phyloP scores from a whole-genome alignment of 2,888 invertebrate species.

The Agriopis marginaria region DNA sequence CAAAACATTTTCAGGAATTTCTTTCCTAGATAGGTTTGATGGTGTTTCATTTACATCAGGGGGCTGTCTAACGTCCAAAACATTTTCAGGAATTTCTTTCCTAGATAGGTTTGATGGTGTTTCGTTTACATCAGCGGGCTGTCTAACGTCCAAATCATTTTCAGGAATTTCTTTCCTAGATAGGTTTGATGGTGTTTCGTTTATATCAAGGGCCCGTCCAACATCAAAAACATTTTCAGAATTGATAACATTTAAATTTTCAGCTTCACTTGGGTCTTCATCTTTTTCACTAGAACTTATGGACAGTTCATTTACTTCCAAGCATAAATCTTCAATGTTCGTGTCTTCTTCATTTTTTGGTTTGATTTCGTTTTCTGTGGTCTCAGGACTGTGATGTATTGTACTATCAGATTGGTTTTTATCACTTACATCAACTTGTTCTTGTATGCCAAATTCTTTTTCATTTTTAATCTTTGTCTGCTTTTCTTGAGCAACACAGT shows the following conservation, averaged over 20 bases:
- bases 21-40: too few species aligned
- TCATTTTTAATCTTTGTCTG: constrained; percentile 25
- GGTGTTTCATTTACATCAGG: too few species aligned
- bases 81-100: not conserved
- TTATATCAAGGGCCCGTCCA: constrained; percentile 48
- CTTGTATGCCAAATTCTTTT: constrained; percentile 21
- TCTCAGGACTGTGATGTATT: constrained; percentile 31
- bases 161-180: constrained; percentile 44
- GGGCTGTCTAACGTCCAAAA: too few species aligned
- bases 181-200: constrained; percentile 43
- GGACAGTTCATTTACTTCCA: constrained; percentile 62
- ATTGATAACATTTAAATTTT: constrained; percentile 35
- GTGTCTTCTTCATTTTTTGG: constrained; percentile 59
- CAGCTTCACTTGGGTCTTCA: constrained; percentile 44
- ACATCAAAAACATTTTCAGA: constrained; percentile 48
- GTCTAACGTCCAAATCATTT: too few species aligned
- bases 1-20: too few species aligned
- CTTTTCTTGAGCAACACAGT: constrained; percentile 33
- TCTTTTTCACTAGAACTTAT: constrained; percentile 49
- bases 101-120: too few species aligned
- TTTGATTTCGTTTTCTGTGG: constrained; percentile 50
- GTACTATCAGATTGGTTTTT: constrained; percentile 32
- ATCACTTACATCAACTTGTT: constrained; percentile 46
- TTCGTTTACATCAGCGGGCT: too few species aligned
- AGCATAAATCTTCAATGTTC: constrained; percentile 72